These are phyloP conservation scores for Pogonomyrmex barbatus DNA, from an alignment of 1,140 invertebrate species.

Conservation along the genomic window DNA sequence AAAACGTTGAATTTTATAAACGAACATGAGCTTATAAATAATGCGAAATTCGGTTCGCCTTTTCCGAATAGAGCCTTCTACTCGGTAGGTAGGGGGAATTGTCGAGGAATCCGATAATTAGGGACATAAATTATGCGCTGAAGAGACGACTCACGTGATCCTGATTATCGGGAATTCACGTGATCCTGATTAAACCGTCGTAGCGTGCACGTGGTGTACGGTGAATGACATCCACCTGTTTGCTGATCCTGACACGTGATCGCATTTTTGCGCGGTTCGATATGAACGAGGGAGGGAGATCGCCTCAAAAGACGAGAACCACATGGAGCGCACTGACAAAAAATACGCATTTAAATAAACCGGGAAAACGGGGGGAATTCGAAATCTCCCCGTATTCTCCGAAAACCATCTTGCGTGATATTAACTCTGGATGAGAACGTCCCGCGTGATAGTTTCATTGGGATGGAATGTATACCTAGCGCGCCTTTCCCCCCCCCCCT, in stretches of 20 bases:
- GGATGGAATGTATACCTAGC: background rate
- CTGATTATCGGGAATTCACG: background rate
- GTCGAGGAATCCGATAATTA: no score
- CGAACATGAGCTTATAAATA: background rate
- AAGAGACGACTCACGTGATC: slow-evolving; percentile 29
- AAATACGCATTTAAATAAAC: no score
- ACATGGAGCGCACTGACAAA: background rate
- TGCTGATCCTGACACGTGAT: background rate
- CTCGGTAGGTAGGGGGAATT: background rate
- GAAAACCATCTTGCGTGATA: background rate
- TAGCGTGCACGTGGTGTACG: background rate
- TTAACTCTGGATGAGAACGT: background rate
- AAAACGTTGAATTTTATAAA: slow-evolving; percentile 38
- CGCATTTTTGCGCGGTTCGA: background rate
- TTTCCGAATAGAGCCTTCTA: background rate
- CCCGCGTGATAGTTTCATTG: background rate
- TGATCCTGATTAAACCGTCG: slow-evolving; percentile 21
- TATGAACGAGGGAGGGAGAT: background rate
- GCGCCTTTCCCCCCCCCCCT: no score
- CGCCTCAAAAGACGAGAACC: background rate
- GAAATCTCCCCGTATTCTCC: background rate
- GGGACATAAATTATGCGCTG: slow-evolving; percentile 2
- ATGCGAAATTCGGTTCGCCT: background rate
- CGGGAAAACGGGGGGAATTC: background rate
- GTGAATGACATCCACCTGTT: background rate